These are phyloP conservation scores for Anthonomus grandis DNA, from an alignment of 1,140 invertebrate species.

Conservation along the genomic window DNA sequence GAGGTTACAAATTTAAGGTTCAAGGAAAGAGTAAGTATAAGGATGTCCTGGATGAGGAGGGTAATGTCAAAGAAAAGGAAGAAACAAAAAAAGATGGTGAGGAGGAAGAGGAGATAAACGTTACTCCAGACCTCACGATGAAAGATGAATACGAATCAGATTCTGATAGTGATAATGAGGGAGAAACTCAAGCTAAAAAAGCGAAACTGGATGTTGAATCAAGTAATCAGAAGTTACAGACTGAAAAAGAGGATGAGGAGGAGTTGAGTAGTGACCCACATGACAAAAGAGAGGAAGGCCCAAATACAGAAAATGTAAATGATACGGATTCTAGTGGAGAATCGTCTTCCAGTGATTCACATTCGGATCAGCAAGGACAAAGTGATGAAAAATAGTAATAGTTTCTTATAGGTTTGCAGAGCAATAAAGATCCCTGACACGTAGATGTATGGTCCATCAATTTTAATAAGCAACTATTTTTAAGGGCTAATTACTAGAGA, in stretches of 20 bases:
- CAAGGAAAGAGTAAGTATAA: slow-evolving; percentile 37
- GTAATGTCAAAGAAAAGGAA: slow-evolving; percentile 16
- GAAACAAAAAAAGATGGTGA: slow-evolving; percentile 9
- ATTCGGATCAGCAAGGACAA: too few species aligned
- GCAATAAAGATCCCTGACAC: too few species aligned
- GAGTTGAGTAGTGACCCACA: slow-evolving; percentile 7
- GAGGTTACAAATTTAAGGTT: slow-evolving; percentile 42
- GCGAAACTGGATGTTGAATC: neutral
- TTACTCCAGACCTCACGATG: slow-evolving; percentile 23
- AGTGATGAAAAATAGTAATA: too few species aligned
- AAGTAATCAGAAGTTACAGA: slow-evolving; percentile 13
- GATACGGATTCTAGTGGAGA: too few species aligned
- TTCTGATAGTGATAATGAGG: slow-evolving; percentile 12
- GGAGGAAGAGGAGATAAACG: slow-evolving; percentile 5
- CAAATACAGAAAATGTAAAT: too few species aligned
- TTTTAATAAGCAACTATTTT: too few species aligned
- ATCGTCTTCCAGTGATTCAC: too few species aligned
- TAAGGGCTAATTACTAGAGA: too few species aligned
- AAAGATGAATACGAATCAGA: slow-evolving; percentile 22
- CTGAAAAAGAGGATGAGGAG: slow-evolving; percentile 8
- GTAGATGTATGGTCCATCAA: too few species aligned
- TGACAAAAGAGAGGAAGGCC: slow-evolving; percentile 2
- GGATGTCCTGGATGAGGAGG: slow-evolving; percentile 15
- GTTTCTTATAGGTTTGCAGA: too few species aligned
- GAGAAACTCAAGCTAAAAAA: slow-evolving; percentile 7